phyloP scores from a whole-genome alignment of 1,140 invertebrate species.

The Lordiphosa clarofinis region DNA sequence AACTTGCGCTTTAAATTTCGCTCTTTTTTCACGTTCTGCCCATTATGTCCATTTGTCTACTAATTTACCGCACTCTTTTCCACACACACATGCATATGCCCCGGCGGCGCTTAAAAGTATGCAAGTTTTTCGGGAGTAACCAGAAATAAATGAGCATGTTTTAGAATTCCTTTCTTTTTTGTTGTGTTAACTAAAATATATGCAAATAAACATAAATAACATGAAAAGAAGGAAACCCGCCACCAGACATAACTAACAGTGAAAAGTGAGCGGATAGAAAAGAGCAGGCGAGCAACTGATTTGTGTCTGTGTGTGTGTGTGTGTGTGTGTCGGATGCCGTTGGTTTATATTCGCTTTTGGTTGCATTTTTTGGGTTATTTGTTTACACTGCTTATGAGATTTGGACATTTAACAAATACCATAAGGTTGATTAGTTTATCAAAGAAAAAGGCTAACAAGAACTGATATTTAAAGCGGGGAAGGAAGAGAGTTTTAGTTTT shows the following conservation, averaged over 20 bases:
- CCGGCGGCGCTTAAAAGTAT: conserved; percentile 29
- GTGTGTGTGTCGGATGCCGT: conserved; percentile 9
- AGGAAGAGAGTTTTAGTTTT: no score
- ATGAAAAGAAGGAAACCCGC: conserved; percentile 59
- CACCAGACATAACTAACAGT: conserved; percentile 72
- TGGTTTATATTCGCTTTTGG: conserved; percentile 29
- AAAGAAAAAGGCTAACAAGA: no score
- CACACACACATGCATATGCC: neutral
- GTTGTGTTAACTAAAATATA: conserved; percentile 29
- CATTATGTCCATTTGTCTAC: conserved; percentile 43
- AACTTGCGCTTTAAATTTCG: conserved; percentile 24
- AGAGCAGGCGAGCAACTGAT: conserved; percentile 31
- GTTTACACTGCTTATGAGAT: conserved; percentile 19
- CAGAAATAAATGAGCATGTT: conserved; percentile 49
- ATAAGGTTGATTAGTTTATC: conserved; percentile 29
- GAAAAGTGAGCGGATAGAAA: conserved; percentile 55
- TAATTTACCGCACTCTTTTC: conserved; percentile 35
- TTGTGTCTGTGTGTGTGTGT: conserved; percentile 14
- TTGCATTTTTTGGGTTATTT: conserved; percentile 30
- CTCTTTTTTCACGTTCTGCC: conserved; percentile 22
- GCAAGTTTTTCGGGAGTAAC: conserved; percentile 44
- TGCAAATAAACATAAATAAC: conserved; percentile 69
- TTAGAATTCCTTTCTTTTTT: conserved; percentile 24
- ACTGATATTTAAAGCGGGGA: no score
- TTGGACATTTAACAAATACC: conserved; percentile 11